Percentiles rank a stretch among this genome's conserved stretches.
These are phyloP conservation scores for Camponotus floridanus DNA, from an alignment of 1,140 invertebrate species.

Conservation along the genomic window DNA sequence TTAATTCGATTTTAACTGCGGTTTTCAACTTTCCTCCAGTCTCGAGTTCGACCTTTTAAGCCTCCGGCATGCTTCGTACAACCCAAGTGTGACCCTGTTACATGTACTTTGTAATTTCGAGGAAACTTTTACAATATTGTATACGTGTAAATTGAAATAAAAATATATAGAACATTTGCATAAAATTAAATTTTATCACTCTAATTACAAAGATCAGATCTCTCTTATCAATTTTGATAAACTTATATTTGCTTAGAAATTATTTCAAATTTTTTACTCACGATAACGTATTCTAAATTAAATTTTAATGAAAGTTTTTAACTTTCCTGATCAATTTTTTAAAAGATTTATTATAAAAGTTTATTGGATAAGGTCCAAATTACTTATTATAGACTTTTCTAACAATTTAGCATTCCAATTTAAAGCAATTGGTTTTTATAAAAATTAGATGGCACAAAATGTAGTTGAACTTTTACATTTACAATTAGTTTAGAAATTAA, in stretches of 20 bases:
- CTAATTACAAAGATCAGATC: no score
- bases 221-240: not conserved
- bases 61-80: not conserved
- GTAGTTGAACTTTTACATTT: not conserved
- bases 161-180: not conserved
- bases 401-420: not conserved
- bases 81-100: no score
- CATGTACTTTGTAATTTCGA: not conserved
- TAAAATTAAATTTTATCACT: not conserved
- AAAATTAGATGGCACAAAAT: not conserved
- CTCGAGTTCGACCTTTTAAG: not conserved
- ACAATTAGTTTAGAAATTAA: not conserved
- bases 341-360: no score
- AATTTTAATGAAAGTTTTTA: no score
- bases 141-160: not conserved
- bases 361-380: no score
- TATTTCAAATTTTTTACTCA: not conserved
- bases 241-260: slow-evolving; percentile 8
- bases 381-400: no score
- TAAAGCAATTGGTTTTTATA: not conserved
- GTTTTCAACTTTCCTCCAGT: not conserved
- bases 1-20: slow-evolving; percentile 31
- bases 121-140: not conserved
- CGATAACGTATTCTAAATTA: no score
- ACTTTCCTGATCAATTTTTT: no score